These are phyloP conservation scores for Bedellia somnulentella DNA, from an alignment of 2,888 invertebrate genomes.

Conservation along the genomic window DNA sequence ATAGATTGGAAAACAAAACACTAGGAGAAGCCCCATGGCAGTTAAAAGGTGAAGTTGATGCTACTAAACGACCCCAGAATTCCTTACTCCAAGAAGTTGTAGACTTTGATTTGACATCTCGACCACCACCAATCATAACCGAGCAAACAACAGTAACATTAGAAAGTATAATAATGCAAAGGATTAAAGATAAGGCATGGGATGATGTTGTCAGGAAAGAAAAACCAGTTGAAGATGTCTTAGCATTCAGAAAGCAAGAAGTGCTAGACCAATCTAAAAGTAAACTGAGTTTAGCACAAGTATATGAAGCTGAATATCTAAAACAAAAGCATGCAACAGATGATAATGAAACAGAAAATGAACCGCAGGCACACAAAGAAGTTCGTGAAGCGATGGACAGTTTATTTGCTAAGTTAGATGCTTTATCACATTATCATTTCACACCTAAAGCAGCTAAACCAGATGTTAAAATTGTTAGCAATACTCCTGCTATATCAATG, in stretches of 20 bases:
- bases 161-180: slow-evolving; percentile 87
- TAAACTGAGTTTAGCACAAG: slow-evolving; percentile 88
- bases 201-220: slow-evolving; percentile 90
- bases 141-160: slow-evolving; percentile 84
- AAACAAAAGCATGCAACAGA: slow-evolving; percentile 66
- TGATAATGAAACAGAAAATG: slow-evolving; percentile 60
- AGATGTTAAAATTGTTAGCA: slow-evolving; percentile 87
- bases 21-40: slow-evolving; percentile 92
- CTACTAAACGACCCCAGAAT: slow-evolving; percentile 81
- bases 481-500: slow-evolving; percentile 87
- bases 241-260: slow-evolving; percentile 84
- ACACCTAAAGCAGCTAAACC: slow-evolving; percentile 85
- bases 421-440: slow-evolving; percentile 91
- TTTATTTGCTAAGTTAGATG: slow-evolving; percentile 86
- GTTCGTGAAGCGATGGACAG: slow-evolving; percentile 73
- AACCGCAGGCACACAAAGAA: slow-evolving; percentile 76
- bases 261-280: slow-evolving; percentile 93
- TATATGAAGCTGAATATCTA: slow-evolving; percentile 88
- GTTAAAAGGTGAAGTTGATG: slow-evolving; percentile 86
- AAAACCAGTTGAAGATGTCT: slow-evolving; percentile 79
- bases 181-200: slow-evolving; percentile 92
- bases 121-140: slow-evolving; percentile 89
- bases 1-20: slow-evolving; percentile 70
- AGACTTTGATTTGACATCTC: slow-evolving; percentile 81
- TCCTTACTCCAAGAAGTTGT: slow-evolving; percentile 90